A percentile compares a stretch with the other conserved stretches of the same genome.
Conservation (phyloP, 2,888 invertebrate genomes). For the Pilophorus perplexus region DNA sequence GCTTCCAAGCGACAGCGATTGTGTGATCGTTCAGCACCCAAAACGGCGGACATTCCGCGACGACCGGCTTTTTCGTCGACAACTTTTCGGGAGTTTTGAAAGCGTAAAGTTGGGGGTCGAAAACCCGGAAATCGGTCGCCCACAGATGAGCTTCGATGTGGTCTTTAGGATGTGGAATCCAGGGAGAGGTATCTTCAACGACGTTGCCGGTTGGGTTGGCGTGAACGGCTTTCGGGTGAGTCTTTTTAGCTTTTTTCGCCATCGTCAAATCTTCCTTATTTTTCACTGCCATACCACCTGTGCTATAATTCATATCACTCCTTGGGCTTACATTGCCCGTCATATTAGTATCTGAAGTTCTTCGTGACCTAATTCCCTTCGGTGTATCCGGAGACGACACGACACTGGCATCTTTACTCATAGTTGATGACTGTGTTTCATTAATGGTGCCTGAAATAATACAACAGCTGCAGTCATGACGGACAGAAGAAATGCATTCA, state of each 20-base stretch:
- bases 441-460: too few relatives aligned
- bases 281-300: too few relatives aligned
- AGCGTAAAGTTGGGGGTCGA: slow-evolving; percentile 38
- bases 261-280: slow-evolving; percentile 1
- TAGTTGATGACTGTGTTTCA: too few relatives aligned
- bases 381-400: too few relatives aligned
- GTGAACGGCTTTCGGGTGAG: not conserved
- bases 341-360: too few relatives aligned
- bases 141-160: slow-evolving; percentile 16
- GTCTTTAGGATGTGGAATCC: too few relatives aligned
- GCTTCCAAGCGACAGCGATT: slow-evolving; percentile 40
- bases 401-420: too few relatives aligned
- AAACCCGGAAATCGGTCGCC: slow-evolving; percentile 2
- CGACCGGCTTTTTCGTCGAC: slow-evolving; percentile 23
- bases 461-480: too few relatives aligned
- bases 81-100: slow-evolving; percentile 36
- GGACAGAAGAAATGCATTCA: too few relatives aligned
- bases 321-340: too few relatives aligned
- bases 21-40: slow-evolving; percentile 42
- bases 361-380: too few relatives aligned
- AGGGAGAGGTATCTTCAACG: not conserved
- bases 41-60: slow-evolving; percentile 42
- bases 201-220: slow-evolving; percentile 23
- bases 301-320: too few relatives aligned
- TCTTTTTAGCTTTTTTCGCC: not conserved